Conservation (phyloP, 2,113 vertebrate species). For the Choloepus hoffmanni region DNA sequence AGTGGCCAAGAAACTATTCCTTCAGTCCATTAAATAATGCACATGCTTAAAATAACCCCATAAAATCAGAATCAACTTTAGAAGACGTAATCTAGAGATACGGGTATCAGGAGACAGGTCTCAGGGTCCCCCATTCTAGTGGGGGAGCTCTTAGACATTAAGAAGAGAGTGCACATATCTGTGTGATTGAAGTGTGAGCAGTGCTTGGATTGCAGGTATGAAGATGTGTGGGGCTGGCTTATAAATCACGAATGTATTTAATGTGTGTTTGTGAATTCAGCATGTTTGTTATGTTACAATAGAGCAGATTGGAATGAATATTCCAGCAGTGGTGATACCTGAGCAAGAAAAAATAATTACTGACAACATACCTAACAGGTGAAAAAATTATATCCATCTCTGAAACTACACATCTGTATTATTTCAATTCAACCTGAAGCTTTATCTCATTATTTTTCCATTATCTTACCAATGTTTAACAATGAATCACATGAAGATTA, state of each 20-base stretch:
- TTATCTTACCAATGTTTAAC: constrained; percentile 31
- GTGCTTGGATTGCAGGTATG: neutral
- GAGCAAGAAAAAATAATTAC: neutral
- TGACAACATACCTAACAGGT: neutral
- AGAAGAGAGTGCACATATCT: neutral
- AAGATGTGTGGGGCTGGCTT: neutral
- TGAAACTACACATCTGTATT: neutral
- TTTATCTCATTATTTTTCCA: constrained; percentile 28
- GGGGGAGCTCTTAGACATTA: neutral
- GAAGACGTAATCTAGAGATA: neutral
- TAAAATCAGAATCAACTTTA: neutral
- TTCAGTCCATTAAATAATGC: neutral
- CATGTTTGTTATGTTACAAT: neutral
- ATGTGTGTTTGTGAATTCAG: neutral
- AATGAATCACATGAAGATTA: constrained; percentile 49
- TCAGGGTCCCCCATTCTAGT: neutral
- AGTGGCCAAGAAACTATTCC: neutral
- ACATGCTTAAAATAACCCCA: neutral
- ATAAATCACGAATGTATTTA: neutral
- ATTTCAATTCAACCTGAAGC: neutral
- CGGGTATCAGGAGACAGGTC: neutral
- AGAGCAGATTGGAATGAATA: neutral
- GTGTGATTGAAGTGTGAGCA: neutral
- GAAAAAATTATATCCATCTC: neutral
- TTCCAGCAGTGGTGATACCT: neutral